Percentiles rank a stretch among this genome's conserved stretches.
Conservation (phyloP, 2,113 vertebrate species). For the Taxidea taxus region DNA sequence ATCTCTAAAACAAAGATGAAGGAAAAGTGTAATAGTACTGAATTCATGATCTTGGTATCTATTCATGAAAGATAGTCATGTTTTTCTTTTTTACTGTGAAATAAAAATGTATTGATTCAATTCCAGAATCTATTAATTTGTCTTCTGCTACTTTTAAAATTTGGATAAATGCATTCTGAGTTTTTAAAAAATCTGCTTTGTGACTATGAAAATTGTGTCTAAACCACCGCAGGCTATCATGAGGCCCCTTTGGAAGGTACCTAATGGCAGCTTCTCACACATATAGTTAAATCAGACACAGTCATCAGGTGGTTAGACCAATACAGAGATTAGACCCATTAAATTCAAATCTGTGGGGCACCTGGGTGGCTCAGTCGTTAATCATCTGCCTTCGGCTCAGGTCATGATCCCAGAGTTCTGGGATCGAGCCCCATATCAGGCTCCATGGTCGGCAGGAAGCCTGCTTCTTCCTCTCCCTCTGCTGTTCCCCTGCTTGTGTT, state of each 20-base stretch:
- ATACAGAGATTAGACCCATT: not conserved
- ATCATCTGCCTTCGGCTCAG: too few relatives aligned
- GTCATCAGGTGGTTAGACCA: not conserved
- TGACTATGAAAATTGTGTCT: not conserved
- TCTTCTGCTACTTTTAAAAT: not conserved
- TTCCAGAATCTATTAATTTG: not conserved
- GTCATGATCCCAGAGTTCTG: too few relatives aligned
- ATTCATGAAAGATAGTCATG: not conserved
- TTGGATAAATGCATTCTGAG: not conserved
- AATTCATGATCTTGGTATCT: conserved; percentile 7
- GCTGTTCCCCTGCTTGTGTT: too few relatives aligned
- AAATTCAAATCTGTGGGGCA: not conserved
- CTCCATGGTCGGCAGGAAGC: too few relatives aligned
- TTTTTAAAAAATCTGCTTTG: not conserved
- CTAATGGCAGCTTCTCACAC: not conserved
- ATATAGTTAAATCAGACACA: not conserved
- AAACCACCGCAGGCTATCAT: not conserved
- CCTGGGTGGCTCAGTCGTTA: too few relatives aligned
- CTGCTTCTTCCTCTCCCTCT: too few relatives aligned
- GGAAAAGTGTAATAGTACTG: not conserved
- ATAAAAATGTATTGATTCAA: not conserved
- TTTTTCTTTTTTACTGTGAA: conserved; percentile 1
- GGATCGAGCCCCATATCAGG: too few relatives aligned
- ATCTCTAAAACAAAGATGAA: not conserved
- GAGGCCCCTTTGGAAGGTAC: not conserved